A percentile compares a stretch with the other conserved stretches of the same genome.
Conservation (phyloP, 2,113 vertebrate species). For the Otocyon megalotis region DNA sequence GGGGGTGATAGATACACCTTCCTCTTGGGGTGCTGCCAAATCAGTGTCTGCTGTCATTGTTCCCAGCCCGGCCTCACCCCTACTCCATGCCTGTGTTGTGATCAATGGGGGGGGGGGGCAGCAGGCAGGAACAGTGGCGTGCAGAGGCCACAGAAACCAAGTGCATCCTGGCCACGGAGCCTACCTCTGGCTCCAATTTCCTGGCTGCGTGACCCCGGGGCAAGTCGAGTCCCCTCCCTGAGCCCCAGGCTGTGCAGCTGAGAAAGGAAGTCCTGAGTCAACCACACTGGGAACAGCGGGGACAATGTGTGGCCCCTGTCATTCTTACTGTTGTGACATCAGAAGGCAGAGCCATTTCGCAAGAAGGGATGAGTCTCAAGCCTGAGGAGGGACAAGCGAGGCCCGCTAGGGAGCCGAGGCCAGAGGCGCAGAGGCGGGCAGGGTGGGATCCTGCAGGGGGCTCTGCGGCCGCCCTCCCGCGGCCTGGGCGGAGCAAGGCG, state of each 20-base stretch:
- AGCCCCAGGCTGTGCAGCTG: neutral
- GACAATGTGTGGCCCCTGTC: fast-evolving
- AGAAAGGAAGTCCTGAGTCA: neutral
- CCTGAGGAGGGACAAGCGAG: fast-evolving
- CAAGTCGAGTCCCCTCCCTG: neutral
- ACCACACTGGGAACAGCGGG: fast-evolving
- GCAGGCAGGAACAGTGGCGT: neutral
- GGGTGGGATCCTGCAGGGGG: neutral
- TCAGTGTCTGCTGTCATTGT: fast-evolving
- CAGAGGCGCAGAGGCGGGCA: too few relatives aligned
- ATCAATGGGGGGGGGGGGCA: too few relatives aligned
- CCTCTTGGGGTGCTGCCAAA: fast-evolving
- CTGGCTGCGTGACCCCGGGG: neutral
- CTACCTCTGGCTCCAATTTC: fast-evolving
- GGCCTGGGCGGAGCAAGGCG: fast-evolving
- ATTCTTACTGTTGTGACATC: too few relatives aligned
- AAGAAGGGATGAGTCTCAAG: neutral
- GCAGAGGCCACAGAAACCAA: fast-evolving
- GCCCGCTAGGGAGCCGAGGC: neutral
- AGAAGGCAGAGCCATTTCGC: neutral
- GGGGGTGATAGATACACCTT: neutral
- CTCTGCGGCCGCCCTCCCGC: too few relatives aligned
- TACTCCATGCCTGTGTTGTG: fast-evolving
- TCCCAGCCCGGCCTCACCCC: neutral
- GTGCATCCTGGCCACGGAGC: fast-evolving